Base-by-base conservation (phyloP, 1,140 invertebrate species). In the Leguminivora glycinivorella region DNA sequence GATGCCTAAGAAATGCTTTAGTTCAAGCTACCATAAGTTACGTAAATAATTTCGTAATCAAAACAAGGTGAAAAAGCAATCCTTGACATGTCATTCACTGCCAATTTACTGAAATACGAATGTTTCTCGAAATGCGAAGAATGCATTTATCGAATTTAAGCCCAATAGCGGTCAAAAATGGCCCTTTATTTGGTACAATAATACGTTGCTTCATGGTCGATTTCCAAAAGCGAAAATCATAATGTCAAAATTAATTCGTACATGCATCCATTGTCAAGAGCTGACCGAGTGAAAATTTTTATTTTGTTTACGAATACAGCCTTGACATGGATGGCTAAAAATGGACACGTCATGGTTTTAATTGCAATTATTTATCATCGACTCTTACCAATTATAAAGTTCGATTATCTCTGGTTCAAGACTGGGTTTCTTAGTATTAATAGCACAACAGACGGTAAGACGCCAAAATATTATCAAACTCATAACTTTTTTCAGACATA, bases 401-500 rank as follows among this genome's bases (percentile, higher is more conserved):
- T 60, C 29, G 56, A 60, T 60, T 60, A 29, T 60, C 56, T 60
- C 24, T 29, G 56, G 26, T 63, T 29, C 58, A 29, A 34, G 58
- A 14, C n/a, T 26, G 56, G 25, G 56, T 56, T 56, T 56, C 22
- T 10, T 56, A 25, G 24, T 17, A 47, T 47, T 47, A 17, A 14
- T n/a, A 47, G 43, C 4, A 38, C 34, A 38, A 38, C 34, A 1
- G 12, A 14, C 34, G 12, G 4, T 6, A 43, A 43, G n/a, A 47
- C 43, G n/a, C n/a, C 4, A 17, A 5, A 17, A 17, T 9, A 7
- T 47, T 17, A n/a, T 47, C n/a, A n/a, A n/a, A n/a, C n/a, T n/a
- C n/a, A n/a, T n/a, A n/a, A n/a, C n/a, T n/a, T n/a, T n/a, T n/a
- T n/a, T n/a, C n/a, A n/a, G n/a, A n/a, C n/a, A n/a, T n/a, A n/a